Conservation (phyloP, 2,113 vertebrate species). For the Anhinga anhinga region DNA sequence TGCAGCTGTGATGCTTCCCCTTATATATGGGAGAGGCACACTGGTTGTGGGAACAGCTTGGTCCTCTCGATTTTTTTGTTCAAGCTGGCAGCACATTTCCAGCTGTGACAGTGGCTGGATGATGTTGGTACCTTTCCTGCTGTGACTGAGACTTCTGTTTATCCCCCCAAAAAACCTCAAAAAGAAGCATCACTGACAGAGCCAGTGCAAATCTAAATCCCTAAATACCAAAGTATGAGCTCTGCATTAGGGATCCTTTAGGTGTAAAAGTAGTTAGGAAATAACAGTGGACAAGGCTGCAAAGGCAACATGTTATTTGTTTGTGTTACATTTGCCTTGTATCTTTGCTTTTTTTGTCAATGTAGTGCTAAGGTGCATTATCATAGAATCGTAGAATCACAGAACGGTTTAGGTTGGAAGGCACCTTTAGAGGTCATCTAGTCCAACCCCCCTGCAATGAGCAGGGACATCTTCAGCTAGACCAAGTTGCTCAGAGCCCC, state of each 20-base stretch:
- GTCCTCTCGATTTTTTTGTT: not conserved
- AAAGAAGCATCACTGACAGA: not conserved
- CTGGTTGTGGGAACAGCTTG: not conserved
- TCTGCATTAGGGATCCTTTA: not conserved
- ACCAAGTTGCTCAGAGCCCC: too few species aligned
- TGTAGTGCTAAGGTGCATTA: not conserved
- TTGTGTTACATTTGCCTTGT: not conserved
- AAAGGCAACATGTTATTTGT: not conserved
- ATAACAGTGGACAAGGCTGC: not conserved
- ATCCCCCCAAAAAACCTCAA: fast-evolving
- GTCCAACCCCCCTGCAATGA: too few species aligned
- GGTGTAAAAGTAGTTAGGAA: not conserved
- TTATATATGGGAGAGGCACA: not conserved
- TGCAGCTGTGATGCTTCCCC: not conserved
- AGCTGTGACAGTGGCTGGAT: not conserved
- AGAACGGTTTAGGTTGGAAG: too few species aligned
- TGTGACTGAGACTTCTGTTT: not conserved
- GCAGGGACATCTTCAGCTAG: too few species aligned
- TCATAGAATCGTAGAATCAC: too few species aligned
- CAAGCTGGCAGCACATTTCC: not conserved
- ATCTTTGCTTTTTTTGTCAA: not conserved
- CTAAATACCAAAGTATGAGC: not conserved
- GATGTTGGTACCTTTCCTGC: not conserved
- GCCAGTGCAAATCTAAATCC: not conserved
- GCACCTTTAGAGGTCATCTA: too few species aligned